phyloP scores from a whole-genome alignment of 2,888 invertebrate species.

The Hermaeophaga mercurialis region DNA sequence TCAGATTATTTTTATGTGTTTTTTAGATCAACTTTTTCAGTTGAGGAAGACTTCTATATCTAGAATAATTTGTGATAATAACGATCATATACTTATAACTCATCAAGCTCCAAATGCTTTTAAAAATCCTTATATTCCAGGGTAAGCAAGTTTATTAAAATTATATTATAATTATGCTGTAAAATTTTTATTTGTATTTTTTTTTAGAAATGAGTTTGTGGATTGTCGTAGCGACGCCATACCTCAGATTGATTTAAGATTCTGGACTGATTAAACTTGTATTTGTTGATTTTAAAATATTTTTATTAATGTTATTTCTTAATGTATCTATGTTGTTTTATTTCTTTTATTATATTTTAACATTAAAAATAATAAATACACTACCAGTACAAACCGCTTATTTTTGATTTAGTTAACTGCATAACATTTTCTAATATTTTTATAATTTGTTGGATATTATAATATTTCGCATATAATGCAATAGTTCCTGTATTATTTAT shows the following conservation, averaged over 20 bases:
- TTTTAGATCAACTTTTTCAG: constrained; percentile 69
- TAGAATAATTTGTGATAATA: constrained; percentile 75
- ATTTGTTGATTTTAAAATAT: constrained; percentile 6
- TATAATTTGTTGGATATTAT: no score
- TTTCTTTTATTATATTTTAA: no score
- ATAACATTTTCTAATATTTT: no score
- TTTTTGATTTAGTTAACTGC: no score
- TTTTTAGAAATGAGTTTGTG: constrained; percentile 69
- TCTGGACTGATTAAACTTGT: no score
- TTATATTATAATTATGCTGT: background rate
- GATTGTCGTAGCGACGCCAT: constrained; percentile 65
- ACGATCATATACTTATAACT: constrained; percentile 67
- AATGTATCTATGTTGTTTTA: no score
- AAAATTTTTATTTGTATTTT: constrained; percentile 14
- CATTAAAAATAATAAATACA: no score
- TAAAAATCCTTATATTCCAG: constrained; percentile 63
- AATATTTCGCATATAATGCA: no score
- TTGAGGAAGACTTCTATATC: constrained; percentile 71
- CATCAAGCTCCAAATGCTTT: constrained; percentile 66
- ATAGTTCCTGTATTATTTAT: no score
- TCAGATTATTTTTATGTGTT: no score
- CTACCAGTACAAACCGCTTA: no score
- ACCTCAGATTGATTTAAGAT: constrained; percentile 66
- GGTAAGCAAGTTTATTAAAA: constrained; percentile 56
- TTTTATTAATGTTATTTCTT: no score